Evolutionary conservation across 2,113 vertebrate genomes (phyloP), one percentile per base, ranked within the genome.

Genomic region (Cyprinodon brontotheroides): DNA sequence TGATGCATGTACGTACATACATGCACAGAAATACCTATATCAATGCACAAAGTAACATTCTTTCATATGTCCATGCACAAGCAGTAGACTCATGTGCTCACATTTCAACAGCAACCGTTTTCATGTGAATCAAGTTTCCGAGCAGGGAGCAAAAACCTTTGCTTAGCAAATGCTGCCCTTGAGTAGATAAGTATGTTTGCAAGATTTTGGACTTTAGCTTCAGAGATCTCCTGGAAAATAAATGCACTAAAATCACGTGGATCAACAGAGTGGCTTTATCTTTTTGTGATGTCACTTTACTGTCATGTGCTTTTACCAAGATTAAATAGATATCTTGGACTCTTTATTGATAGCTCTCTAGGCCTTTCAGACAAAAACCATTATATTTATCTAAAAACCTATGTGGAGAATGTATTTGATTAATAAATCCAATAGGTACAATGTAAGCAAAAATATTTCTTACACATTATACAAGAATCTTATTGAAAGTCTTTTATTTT

Each of bases 121-220:
- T 89, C 76, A 90, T 83, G 45, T 4, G 87, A 92, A 93, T 79
- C 67, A 60, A 62, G 67, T 60, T 94, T 92, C 91, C 78, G 76
- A 75, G 91, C 75, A 94, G 86, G 80, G 89, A 88, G 88, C 90
- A 92, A 90, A 87, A 89, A 92, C 53, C 87, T 90, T 92, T 93
- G 84, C 86, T 88, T 83, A 91, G 82, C 66, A 75, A 86, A 75
- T 53, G 41, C 69, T 87, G 89, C 73, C 91, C 91, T 93, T 89
- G 87, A 86, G 74, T 74, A 89, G 92, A 94, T 92, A 92, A 86
- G 72, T 68, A 1, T 92, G 92, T 93, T 79, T 87, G 66, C 48
- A 65, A 83, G 83, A 85, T 87, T 90, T 87, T 89, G 85, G 86
- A 92, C 91, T 89, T 78, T 70, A 78, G 73, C 73, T 87, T 76